Evolutionary conservation across 2,797 vertebrate species (phyloP).

Genomic region (Gymnopithys bicolor): DNA sequence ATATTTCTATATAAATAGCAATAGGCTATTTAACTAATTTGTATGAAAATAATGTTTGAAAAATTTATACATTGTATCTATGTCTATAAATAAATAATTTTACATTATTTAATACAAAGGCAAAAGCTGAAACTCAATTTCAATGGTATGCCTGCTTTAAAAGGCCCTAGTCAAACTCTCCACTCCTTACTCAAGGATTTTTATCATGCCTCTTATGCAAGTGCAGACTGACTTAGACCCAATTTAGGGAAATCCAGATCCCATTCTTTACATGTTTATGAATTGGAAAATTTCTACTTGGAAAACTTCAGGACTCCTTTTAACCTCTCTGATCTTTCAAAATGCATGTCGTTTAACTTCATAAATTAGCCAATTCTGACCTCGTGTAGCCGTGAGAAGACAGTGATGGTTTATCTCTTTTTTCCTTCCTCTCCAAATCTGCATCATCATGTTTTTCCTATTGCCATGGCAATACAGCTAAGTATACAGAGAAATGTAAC

Average conservation of each 20-base stretch:
- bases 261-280: conserved; percentile 16
- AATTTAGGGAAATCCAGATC: background rate
- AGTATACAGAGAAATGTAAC: conserved; percentile 17
- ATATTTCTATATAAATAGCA: background rate
- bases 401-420: conserved; percentile 21
- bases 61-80: background rate
- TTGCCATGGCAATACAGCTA: conserved; percentile 69
- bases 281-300: conserved; percentile 32
- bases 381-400: conserved; percentile 26
- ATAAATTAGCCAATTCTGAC: conserved; percentile 49
- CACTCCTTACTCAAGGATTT: background rate
- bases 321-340: conserved; percentile 64
- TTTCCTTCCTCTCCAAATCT: conserved; percentile 42
- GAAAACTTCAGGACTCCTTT: conserved; percentile 11
- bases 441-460: conserved; percentile 59
- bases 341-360: conserved; percentile 18
- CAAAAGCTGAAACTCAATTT: background rate
- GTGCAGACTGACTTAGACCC: background rate
- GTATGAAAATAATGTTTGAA: background rate
- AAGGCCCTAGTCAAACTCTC: background rate
- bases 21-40: background rate
- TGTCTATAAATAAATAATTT: background rate
- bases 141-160: background rate
- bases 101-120: background rate
- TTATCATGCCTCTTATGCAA: background rate